phyloP scores from a whole-genome alignment of 2,113 vertebrate species.

The Phoxinus phoxinus region DNA sequence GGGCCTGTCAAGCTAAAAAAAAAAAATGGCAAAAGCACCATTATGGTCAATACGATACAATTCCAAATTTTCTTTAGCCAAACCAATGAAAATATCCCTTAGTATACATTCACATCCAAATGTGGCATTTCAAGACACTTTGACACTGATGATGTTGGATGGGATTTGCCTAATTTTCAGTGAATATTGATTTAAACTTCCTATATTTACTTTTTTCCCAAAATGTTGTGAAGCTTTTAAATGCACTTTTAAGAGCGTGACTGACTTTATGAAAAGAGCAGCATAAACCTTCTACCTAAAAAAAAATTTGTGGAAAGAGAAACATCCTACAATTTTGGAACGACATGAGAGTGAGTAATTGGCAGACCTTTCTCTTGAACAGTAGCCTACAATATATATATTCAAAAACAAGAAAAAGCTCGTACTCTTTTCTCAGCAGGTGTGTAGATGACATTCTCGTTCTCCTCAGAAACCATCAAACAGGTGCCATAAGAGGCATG shows the following conservation, averaged over 20 bases:
- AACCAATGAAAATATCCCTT: background rate
- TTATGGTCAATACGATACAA: background rate
- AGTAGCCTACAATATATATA: background rate
- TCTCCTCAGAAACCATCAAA: slow-evolving; percentile 91
- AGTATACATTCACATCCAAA: background rate
- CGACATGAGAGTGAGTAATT: background rate
- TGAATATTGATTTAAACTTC: too few species aligned
- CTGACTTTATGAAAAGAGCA: background rate
- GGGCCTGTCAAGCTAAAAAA: background rate
- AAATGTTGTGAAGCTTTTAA: background rate
- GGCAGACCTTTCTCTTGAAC: background rate
- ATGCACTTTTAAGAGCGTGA: background rate
- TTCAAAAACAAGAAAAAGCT: background rate
- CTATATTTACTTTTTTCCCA: too few species aligned
- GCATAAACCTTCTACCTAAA: background rate
- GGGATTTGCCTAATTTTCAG: background rate
- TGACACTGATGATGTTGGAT: background rate
- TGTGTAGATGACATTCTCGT: slow-evolving; percentile 86
- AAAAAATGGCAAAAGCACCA: background rate
- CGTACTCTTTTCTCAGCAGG: slow-evolving; percentile 85
- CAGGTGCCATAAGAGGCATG: slow-evolving; percentile 90
- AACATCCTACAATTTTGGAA: background rate
- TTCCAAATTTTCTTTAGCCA: background rate
- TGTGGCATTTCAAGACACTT: background rate
- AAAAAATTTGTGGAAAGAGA: background rate